Base-by-base conservation (phyloP, 35 echinoderm and acorn worm species). In the Stichopus chloronotus region DNA sequence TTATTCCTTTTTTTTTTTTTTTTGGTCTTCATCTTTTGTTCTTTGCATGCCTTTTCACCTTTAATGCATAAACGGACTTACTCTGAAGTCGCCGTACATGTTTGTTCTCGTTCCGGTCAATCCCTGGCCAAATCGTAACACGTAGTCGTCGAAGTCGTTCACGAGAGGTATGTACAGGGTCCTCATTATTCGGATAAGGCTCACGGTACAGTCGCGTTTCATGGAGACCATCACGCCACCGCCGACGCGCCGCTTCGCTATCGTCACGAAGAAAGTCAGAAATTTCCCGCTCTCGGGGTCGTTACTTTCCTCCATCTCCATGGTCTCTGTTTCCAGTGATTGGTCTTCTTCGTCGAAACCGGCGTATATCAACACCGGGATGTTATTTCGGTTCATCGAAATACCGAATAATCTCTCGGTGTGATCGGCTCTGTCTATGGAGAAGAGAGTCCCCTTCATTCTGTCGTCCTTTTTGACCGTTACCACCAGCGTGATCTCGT, bases 401-500 rank as follows among this genome's bases (percentile, higher is more conserved):
- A 90, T 74, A n/a, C 88, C 88, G 74, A 90, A 90, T 6, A 90
- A 23, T 90, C 88, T 90, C 21, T 90, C 61, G 60, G 7, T 25
- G 8, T 72, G 52, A 76, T 90, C 88, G 5, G 0, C 74, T 72
- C 30, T 90, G 43, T 90, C 88, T 7, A 90, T 90, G 17, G 88
- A 69, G n/a, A 90, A 72, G 25, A 90, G 6, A 19, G 88, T 90
- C 14, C 88, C 88, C 21, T 76, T 69, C 61, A 76, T 72, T 54
- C 74, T 90, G 13, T 52, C 12, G 16, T 90, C 88, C 5, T 52
- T 17, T 90, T 90, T 90, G 23, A 90, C 9, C 11, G 88, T 90
- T 5, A 90, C 88, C 20, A 90, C 88, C 24, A 90, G 13, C n/a
- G 69, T 76, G 52, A 90, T 72, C 11, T 76, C 69, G 54, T 74